Percentiles rank a stretch among this genome's conserved stretches.
Conservation (phyloP, 2,113 vertebrate species). For the Hyla sarda region DNA sequence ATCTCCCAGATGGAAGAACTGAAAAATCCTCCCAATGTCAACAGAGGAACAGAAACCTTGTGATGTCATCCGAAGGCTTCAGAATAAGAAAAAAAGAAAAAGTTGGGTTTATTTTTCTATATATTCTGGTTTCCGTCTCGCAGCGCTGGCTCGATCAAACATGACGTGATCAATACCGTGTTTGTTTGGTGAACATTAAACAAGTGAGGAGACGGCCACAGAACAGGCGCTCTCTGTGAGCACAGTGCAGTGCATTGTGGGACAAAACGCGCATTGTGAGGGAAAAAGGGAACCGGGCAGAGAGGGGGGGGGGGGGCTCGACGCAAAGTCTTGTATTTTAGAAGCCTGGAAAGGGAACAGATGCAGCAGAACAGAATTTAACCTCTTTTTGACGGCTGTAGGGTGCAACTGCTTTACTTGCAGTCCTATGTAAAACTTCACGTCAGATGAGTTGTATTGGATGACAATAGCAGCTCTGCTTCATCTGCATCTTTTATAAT, state of each 20-base stretch:
- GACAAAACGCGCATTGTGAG: slow-evolving; percentile 24
- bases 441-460: no score
- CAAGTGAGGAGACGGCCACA: slow-evolving; percentile 18
- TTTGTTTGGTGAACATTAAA: slow-evolving; percentile 57
- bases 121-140: slow-evolving; percentile 57
- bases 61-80: slow-evolving; percentile 53
- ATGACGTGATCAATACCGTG: slow-evolving; percentile 55
- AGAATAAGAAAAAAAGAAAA: slow-evolving; percentile 48
- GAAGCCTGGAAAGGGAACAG: background rate
- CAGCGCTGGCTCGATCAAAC: slow-evolving; percentile 50
- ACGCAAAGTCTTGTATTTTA: background rate
- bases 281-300: background rate
- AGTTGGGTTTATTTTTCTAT: slow-evolving; percentile 49
- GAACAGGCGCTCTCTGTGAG: slow-evolving; percentile 45
- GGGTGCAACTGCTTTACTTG: background rate
- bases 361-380: background rate
- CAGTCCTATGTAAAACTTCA: no score
- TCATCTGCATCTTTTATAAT: background rate
- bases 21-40: slow-evolving; percentile 67
- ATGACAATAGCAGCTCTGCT: background rate
- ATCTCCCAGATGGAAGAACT: slow-evolving; percentile 74
- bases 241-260: slow-evolving; percentile 24
- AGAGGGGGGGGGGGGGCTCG: slow-evolving; percentile 1
- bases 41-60: slow-evolving; percentile 63
- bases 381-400: background rate